Conservation (phyloP, 2,113 vertebrate genomes). For the Procavia capensis region DNA sequence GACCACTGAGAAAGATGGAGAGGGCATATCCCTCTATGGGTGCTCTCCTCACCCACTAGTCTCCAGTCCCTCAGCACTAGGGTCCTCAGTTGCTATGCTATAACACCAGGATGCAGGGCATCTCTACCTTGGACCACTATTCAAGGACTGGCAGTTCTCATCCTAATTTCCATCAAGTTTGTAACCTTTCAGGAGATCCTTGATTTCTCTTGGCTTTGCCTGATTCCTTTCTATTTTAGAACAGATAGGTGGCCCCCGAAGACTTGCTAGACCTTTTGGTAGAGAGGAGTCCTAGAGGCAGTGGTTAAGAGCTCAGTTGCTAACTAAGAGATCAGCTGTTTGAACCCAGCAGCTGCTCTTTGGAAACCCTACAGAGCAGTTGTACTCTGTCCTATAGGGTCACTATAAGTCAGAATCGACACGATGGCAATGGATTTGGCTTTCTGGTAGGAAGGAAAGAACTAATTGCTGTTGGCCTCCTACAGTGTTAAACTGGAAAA, state of each 20-base stretch:
- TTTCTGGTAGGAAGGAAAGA: not conserved
- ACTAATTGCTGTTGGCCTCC: too few relatives aligned
- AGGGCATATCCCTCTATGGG: fast-evolving
- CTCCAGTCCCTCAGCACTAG: not conserved
- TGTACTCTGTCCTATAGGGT: too few relatives aligned
- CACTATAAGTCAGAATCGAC: too few relatives aligned
- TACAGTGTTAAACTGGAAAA: not conserved
- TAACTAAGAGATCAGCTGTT: too few relatives aligned
- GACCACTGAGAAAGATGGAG: not conserved
- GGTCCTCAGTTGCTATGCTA: not conserved
- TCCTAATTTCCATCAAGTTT: not conserved
- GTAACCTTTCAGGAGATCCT: not conserved
- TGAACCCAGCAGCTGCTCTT: too few relatives aligned
- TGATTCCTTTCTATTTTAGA: not conserved
- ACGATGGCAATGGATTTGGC: too few relatives aligned
- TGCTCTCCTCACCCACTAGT: not conserved
- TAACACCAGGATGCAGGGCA: not conserved
- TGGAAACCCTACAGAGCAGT: too few relatives aligned
- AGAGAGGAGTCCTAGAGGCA: too few relatives aligned
- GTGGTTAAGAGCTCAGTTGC: too few relatives aligned
- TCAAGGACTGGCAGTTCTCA: not conserved
- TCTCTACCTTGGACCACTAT: not conserved
- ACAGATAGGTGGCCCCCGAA: not conserved
- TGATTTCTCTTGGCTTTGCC: not conserved
- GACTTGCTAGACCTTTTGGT: not conserved